Conservation (phyloP, 2,797 vertebrate species). For the Delichon dasypus region DNA sequence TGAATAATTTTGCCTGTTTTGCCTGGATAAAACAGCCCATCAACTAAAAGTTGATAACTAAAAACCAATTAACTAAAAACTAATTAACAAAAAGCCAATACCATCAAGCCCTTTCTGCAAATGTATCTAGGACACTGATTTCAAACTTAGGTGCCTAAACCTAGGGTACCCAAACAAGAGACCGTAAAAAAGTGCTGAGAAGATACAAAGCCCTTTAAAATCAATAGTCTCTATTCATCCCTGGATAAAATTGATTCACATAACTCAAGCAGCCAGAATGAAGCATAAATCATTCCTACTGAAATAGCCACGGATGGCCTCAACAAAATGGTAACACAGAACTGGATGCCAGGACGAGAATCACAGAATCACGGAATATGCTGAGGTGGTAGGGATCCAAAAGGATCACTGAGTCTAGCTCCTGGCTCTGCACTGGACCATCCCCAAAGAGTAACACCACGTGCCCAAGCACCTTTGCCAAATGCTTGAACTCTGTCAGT, state of each 20-base stretch:
- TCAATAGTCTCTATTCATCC: constrained; percentile 22
- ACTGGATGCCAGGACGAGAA: neutral
- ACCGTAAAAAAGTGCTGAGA: neutral
- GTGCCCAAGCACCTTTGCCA: neutral
- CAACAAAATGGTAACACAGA: neutral
- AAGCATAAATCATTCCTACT: neutral
- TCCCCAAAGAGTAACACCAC: neutral
- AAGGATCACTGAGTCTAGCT: neutral
- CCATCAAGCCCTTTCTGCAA: neutral
- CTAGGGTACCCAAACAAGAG: neutral
- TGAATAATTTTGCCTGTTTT: neutral
- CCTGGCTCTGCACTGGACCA: too few species aligned
- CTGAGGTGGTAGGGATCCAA: neutral
- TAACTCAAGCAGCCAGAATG: neutral
- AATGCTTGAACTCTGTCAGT: neutral
- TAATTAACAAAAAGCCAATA: neutral
- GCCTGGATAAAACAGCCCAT: neutral
- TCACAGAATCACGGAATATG: neutral
- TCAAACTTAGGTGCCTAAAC: neutral
- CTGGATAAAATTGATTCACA: constrained; percentile 24
- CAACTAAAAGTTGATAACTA: neutral
- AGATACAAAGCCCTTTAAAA: constrained; percentile 30
- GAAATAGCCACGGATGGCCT: neutral
- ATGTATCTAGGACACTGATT: neutral
- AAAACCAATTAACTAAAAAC: neutral